Evolutionary conservation across 2,113 vertebrate genomes (phyloP).

Genomic region (Fregetta grallaria): DNA sequence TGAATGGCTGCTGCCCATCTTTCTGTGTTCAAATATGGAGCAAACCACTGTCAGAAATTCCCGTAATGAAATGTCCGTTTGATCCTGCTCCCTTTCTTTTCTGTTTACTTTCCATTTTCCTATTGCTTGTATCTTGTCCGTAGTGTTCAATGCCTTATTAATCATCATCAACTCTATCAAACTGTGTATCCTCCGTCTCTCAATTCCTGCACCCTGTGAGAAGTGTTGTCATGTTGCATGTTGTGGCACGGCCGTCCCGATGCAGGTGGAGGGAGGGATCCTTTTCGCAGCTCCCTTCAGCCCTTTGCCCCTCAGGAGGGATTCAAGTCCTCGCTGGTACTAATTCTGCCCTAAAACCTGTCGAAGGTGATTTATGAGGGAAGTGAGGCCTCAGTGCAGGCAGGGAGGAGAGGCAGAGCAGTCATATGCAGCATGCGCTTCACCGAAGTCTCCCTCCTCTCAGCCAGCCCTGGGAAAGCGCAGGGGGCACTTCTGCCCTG

Average conservation of each 20-base stretch:
- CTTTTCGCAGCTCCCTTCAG: background rate
- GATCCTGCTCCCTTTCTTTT: background rate
- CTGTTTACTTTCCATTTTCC: background rate
- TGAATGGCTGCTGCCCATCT: background rate
- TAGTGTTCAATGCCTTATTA: background rate
- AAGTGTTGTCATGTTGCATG: background rate
- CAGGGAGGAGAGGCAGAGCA: background rate
- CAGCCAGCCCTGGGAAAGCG: background rate
- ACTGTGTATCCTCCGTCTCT: background rate
- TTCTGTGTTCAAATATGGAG: background rate
- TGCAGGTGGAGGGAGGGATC: fast-evolving
- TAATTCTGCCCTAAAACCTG: background rate
- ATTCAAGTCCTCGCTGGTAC: background rate
- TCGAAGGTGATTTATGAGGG: background rate
- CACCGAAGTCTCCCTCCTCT: background rate
- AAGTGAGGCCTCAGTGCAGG: fast-evolving
- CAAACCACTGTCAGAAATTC: background rate
- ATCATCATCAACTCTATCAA: background rate
- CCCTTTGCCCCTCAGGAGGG: background rate
- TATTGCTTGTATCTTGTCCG: background rate
- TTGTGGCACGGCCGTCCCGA: fast-evolving
- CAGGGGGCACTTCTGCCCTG: background rate
- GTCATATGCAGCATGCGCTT: fast-evolving
- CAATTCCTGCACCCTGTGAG: background rate
- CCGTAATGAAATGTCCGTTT: background rate